Conservation (phyloP, 2,888 invertebrate species). For the Mongoloraphidia duomilia region DNA sequence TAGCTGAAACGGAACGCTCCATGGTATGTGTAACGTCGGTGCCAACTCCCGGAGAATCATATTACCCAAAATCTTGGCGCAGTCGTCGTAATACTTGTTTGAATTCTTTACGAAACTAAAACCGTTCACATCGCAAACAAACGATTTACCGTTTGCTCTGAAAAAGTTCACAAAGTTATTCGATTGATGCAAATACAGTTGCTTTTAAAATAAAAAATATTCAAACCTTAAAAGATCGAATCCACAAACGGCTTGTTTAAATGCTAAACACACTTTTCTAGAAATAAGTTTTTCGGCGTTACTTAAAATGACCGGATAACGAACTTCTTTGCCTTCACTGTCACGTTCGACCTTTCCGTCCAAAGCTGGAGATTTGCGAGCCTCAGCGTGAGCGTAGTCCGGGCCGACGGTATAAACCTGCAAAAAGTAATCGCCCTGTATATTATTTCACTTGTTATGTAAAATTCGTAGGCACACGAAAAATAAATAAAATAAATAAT, state of each 20-base stretch:
- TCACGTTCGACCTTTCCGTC: constrained; percentile 98
- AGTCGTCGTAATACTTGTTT: constrained; percentile 99
- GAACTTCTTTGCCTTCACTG: constrained; percentile 93
- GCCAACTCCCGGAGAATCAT: constrained; percentile 93
- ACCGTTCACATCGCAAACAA: constrained; percentile 99
- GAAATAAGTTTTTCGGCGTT: constrained; percentile 97
- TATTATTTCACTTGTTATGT: not conserved
- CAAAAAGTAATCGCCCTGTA: constrained; percentile 13
- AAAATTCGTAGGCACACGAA: not conserved
- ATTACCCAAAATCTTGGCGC: constrained; percentile 94
- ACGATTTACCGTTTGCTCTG: constrained; percentile 96
- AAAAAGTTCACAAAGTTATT: constrained; percentile 12
- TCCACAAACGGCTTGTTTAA: constrained; percentile 98
- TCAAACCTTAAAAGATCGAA: constrained; percentile 76
- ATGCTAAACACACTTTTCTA: constrained; percentile 89
- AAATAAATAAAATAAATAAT: not conserved
- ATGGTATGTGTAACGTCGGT: constrained; percentile 90
- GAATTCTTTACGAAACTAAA: constrained; percentile 99
- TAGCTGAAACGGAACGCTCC: constrained; percentile 92
- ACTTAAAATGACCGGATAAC: constrained; percentile 95
- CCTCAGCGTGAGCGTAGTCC: constrained; percentile 99
- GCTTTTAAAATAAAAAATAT: not conserved
- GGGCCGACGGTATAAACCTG: constrained; percentile 98
- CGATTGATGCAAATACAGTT: not conserved
- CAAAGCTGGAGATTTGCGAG: constrained; percentile 93